Conservation (phyloP, 2,113 vertebrate species). For the Myotis yumanensis region DNA sequence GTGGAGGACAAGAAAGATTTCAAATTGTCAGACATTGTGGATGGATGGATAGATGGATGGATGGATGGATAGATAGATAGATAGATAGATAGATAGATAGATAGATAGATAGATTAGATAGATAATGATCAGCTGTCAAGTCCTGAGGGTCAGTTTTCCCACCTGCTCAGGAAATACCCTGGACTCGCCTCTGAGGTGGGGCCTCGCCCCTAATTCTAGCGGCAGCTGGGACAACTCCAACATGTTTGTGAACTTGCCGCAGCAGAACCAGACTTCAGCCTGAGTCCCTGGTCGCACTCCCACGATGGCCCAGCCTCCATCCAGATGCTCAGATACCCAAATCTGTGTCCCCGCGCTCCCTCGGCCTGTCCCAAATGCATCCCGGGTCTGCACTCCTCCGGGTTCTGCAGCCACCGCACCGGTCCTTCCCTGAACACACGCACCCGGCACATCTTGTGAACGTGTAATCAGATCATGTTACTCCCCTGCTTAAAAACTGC, state of each 20-base stretch:
- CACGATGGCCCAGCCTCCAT: background rate
- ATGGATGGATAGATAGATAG: too few species aligned
- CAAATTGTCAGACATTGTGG: background rate
- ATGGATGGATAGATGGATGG: too few species aligned
- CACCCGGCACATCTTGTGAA: background rate
- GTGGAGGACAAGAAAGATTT: background rate
- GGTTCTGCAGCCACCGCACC: background rate
- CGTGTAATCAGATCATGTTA: background rate
- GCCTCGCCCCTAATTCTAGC: background rate
- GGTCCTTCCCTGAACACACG: too few species aligned
- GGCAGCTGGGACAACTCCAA: background rate
- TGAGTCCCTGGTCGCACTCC: background rate
- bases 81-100: too few species aligned
- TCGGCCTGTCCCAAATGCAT: background rate
- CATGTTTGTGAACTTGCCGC: background rate
- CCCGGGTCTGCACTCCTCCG: rapidly evolving
- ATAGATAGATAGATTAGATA: background rate
- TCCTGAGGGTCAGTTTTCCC: background rate
- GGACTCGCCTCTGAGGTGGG: background rate
- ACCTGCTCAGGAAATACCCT: background rate
- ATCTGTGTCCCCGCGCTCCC: too few species aligned
- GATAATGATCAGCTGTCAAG: background rate
- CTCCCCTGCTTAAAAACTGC: background rate
- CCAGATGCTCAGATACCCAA: background rate
- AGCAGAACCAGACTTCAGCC: background rate